These are phyloP conservation scores for Drosophila kurseongensis DNA, from an alignment of 1,140 invertebrate species.

Conservation along the genomic window DNA sequence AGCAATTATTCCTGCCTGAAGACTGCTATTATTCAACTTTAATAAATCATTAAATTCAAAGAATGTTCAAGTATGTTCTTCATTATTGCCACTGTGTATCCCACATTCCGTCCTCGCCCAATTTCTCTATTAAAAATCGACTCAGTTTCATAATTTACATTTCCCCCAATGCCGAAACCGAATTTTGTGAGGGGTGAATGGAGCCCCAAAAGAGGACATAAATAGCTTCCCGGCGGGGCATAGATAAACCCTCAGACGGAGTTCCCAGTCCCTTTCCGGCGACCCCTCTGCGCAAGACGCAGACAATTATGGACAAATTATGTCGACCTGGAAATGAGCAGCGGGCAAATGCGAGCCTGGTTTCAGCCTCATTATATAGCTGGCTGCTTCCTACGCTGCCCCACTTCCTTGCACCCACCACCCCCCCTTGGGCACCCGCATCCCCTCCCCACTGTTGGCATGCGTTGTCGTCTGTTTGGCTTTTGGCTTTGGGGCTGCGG, in stretches of 20 bases:
- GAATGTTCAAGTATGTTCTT: background rate
- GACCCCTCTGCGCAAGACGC: slow-evolving; percentile 45
- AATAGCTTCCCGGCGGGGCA: slow-evolving; percentile 70
- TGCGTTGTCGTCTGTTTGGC: slow-evolving; percentile 72
- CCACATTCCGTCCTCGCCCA: background rate
- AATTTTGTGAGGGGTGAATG: slow-evolving; percentile 37
- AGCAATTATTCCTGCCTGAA: too few relatives aligned
- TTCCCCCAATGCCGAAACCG: slow-evolving; percentile 10
- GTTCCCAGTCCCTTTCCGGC: background rate
- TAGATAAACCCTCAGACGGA: slow-evolving; percentile 70
- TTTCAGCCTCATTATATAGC: slow-evolving; percentile 73
- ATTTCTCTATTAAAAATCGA: slow-evolving; percentile 48
- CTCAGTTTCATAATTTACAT: slow-evolving; percentile 44
- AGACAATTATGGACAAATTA: slow-evolving; percentile 83
- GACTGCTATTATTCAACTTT: too few relatives aligned
- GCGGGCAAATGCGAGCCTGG: slow-evolving; percentile 53
- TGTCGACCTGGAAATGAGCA: slow-evolving; percentile 81
- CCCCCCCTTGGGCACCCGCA: background rate
- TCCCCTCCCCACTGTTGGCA: slow-evolving; percentile 42
- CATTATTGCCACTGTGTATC: background rate
- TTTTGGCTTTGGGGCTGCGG: slow-evolving; percentile 62
- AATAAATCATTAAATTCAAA: too few relatives aligned
- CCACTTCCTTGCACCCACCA: background rate
- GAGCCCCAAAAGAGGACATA: slow-evolving; percentile 64
- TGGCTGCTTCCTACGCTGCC: slow-evolving; percentile 38